phyloP scores from a whole-genome alignment of 2,888 invertebrate genomes.

The Campoletis raptor region DNA sequence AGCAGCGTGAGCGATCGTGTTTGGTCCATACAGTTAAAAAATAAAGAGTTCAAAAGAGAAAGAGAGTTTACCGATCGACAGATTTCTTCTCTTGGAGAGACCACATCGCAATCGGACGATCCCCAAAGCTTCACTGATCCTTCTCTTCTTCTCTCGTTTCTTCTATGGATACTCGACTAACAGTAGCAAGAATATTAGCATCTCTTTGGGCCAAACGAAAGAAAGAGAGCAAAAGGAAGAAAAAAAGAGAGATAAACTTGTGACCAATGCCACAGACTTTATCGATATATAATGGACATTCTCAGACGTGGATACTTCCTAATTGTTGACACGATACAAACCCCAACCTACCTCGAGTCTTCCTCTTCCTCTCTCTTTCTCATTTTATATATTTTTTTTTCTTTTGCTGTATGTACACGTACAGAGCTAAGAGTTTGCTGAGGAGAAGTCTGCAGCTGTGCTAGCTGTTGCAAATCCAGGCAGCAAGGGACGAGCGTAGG shows the following conservation, averaged over 20 bases:
- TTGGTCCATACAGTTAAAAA: conserved; percentile 47
- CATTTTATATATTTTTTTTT: neutral
- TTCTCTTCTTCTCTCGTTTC: conserved; percentile 30
- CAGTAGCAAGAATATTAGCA: conserved; percentile 41
- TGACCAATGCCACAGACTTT: conserved; percentile 73
- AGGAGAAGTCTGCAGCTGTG: conserved; percentile 50
- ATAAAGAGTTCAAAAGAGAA: conserved; percentile 16
- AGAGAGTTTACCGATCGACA: conserved; percentile 51
- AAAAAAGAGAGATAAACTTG: conserved; percentile 6
- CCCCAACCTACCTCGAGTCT: conserved; percentile 16
- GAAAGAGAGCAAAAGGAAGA: conserved; percentile 9
- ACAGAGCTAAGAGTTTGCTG: conserved; percentile 38
- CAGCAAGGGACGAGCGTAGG: conserved; percentile 57
- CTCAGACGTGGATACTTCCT: conserved; percentile 80
- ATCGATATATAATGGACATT: conserved; percentile 78
- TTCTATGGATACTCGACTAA: conserved; percentile 37
- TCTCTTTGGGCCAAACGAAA: conserved; percentile 8
- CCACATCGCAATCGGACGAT: conserved; percentile 61
- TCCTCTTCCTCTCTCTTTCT: conserved; percentile 15
- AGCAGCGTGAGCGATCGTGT: conserved; percentile 45
- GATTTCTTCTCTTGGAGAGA: conserved; percentile 55
- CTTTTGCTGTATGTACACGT: conserved; percentile 9
- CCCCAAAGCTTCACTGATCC: conserved; percentile 72
- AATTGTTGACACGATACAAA: conserved; percentile 81
- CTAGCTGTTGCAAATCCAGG: conserved; percentile 29